Percentiles rank a stretch among this genome's conserved stretches.
Conservation (phyloP, 2,888 invertebrate species). For the Tenthredo mesomela region DNA sequence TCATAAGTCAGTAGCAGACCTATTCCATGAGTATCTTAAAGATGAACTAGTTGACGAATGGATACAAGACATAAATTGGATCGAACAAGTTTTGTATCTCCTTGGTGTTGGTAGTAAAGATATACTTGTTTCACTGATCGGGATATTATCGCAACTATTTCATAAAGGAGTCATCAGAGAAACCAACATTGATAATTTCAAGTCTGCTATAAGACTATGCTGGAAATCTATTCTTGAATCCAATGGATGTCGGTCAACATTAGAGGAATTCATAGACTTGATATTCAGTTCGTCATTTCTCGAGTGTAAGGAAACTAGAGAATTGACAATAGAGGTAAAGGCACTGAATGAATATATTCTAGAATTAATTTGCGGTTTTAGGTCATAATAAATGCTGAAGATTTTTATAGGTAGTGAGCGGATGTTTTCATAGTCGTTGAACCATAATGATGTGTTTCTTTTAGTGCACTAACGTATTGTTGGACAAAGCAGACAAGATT, state of each 20-base stretch:
- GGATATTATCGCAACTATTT: conserved; percentile 51
- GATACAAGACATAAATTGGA: conserved; percentile 56
- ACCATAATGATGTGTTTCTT: neutral
- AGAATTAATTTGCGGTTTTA: neutral
- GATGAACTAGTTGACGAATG: conserved; percentile 40
- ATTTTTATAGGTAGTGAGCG: neutral
- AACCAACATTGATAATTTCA: conserved; percentile 57
- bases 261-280: conserved; percentile 61
- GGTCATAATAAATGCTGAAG: neutral
- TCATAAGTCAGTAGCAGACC: conserved; percentile 62
- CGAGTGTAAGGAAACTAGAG: conserved; percentile 54
- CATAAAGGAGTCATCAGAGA: conserved; percentile 49
- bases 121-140: conserved; percentile 60
- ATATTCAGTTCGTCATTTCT: conserved; percentile 64
- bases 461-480: conserved; percentile 65
- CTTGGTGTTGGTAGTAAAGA: conserved; percentile 63
- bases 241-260: conserved; percentile 76
- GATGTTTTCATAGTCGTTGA: neutral
- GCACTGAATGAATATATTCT: neutral
- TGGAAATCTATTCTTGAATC: conserved; percentile 75
- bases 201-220: conserved; percentile 61
- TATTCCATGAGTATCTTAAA: conserved; percentile 56
- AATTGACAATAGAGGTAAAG: conserved; percentile 63
- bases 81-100: conserved; percentile 57
- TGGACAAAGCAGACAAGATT: conserved; percentile 65